Evolutionary conservation across 2,113 vertebrate species (phyloP).

Genomic region (Aptenodytes forsteri): DNA sequence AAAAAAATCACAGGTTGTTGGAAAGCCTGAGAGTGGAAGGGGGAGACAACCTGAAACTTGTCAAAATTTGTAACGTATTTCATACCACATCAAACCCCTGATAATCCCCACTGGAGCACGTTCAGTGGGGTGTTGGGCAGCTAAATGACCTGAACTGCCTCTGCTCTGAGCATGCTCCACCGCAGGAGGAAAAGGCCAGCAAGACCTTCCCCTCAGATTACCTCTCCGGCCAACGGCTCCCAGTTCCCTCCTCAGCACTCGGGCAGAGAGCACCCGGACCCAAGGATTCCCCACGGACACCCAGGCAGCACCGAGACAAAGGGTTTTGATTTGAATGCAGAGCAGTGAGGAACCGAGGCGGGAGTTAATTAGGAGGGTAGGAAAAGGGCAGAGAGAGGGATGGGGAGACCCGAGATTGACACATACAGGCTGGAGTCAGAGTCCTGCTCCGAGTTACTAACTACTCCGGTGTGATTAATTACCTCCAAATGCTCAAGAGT

Average conservation of each 20-base stretch:
- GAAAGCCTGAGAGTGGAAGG: neutral
- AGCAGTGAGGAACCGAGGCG: neutral
- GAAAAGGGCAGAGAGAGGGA: neutral
- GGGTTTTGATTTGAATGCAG: neutral
- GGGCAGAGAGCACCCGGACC: neutral
- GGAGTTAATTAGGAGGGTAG: neutral
- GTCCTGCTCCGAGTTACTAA: neutral
- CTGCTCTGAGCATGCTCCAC: neutral
- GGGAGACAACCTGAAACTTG: neutral
- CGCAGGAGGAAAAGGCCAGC: neutral
- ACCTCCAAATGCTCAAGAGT: neutral
- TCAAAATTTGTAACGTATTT: neutral
- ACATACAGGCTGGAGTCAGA: neutral
- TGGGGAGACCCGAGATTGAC: neutral
- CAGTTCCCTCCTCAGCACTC: neutral
- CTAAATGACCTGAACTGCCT: neutral
- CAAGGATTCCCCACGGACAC: neutral
- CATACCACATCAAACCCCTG: no score
- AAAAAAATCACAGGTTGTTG: no score
- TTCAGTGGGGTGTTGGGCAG: neutral
- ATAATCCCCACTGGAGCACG: fast-evolving
- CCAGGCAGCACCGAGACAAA: neutral
- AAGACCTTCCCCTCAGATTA: no score
- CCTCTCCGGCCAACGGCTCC: neutral
- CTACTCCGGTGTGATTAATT: neutral